Conservation (phyloP, 2,888 invertebrate species). For the Erannis defoliaria region DNA sequence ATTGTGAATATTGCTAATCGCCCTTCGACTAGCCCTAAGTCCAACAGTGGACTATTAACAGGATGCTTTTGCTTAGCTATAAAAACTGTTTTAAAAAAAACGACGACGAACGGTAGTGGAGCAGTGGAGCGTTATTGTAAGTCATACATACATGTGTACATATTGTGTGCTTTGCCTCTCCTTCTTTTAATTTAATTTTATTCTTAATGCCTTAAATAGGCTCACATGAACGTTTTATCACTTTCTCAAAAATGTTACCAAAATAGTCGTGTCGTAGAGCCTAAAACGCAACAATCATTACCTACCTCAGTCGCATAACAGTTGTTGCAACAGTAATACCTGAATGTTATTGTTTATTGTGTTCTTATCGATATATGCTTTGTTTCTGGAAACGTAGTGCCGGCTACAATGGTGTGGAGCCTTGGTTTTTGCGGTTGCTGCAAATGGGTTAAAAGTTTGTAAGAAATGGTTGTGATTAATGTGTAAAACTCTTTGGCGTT, state of each 20-base stretch:
- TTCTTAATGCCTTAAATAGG: no score
- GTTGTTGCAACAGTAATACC: slow-evolving; percentile 72
- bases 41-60: no score
- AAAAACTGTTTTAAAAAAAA: no score
- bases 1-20: no score
- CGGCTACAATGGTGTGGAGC: slow-evolving; percentile 69
- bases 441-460: neutral
- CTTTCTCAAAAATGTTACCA: slow-evolving; percentile 15
- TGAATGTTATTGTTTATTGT: slow-evolving; percentile 85
- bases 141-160: no score
- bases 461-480: neutral
- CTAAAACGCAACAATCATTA: slow-evolving; percentile 59
- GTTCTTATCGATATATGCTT: slow-evolving; percentile 81
- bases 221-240: no score
- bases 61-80: no score
- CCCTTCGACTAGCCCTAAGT: no score
- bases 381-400: slow-evolving; percentile 62
- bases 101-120: no score
- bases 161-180: no score
- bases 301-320: slow-evolving; percentile 65
- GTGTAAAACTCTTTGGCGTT: neutral
- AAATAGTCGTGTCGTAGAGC: slow-evolving; percentile 52
- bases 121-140: no score
- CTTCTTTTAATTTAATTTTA: no score
- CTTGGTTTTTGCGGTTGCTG: slow-evolving; percentile 71